These are phyloP conservation scores for Ischnus inquisitorius DNA, from an alignment of 2,888 invertebrate genomes.

Conservation along the genomic window DNA sequence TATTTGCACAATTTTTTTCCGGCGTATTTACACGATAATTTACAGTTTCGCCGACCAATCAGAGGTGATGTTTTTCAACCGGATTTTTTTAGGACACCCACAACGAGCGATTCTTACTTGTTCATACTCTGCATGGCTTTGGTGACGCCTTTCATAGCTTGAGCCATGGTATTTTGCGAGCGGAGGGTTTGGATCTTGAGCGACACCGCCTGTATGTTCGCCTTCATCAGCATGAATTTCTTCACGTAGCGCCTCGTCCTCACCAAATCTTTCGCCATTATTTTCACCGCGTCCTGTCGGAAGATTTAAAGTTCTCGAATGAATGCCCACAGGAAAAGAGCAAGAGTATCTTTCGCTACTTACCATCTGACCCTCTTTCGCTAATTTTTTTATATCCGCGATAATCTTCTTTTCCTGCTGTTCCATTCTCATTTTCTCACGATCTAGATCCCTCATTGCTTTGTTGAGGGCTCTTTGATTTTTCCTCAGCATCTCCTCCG, in stretches of 20 bases:
- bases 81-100: too few species aligned
- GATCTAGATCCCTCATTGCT: constrained; percentile 98
- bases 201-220: constrained; percentile 99
- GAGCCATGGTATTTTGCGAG: constrained; percentile 99
- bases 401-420: constrained; percentile 99
- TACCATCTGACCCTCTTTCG: constrained; percentile 99
- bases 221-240: constrained; percentile 99
- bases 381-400: constrained; percentile 98
- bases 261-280: constrained; percentile 99
- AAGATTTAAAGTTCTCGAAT: constrained; percentile 1
- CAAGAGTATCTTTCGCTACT: constrained; percentile 39
- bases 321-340: background rate
- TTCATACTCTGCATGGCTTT: constrained; percentile 99
- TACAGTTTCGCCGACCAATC: too few species aligned
- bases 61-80: too few species aligned
- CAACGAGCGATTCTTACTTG: constrained; percentile 85
- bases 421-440: constrained; percentile 98
- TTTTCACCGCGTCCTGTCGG: constrained; percentile 97
- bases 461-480: constrained; percentile 99
- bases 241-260: constrained; percentile 97
- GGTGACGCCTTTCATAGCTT: constrained; percentile 99
- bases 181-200: constrained; percentile 98
- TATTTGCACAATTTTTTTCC: too few species aligned
- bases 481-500: constrained; percentile 99
- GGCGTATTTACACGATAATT: too few species aligned